Evolutionary conservation across 1,140 invertebrate species (phyloP).

Genomic region (Papilio polyxenes): DNA sequence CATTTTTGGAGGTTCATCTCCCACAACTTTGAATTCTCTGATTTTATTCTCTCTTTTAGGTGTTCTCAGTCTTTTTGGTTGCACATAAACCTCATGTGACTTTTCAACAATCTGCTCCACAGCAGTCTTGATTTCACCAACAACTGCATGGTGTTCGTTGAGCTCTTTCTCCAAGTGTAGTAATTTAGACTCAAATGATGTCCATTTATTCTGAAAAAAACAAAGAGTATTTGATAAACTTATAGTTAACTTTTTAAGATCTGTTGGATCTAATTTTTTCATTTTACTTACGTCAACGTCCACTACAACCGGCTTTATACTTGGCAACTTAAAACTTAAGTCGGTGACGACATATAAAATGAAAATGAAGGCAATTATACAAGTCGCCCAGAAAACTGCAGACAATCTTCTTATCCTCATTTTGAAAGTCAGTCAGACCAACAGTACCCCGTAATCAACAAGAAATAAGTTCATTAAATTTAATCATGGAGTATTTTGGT

Average conservation of each 20-base stretch:
- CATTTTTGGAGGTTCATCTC: slow-evolving; percentile 67
- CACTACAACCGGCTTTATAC: slow-evolving; percentile 66
- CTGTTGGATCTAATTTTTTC: neutral
- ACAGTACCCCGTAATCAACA: neutral
- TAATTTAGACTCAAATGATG: slow-evolving; percentile 84
- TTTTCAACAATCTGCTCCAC: slow-evolving; percentile 74
- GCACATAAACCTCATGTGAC: slow-evolving; percentile 55
- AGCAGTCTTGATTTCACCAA: slow-evolving; percentile 80
- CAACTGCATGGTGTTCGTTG: slow-evolving; percentile 82
- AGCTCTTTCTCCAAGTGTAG: slow-evolving; percentile 84
- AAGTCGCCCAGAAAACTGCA: slow-evolving; percentile 74
- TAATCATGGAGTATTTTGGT: slow-evolving; percentile 13
- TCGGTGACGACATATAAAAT: slow-evolving; percentile 77
- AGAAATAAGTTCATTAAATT: neutral
- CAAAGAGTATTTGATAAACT: neutral
- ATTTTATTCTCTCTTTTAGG: slow-evolving; percentile 49
- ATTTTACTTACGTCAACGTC: slow-evolving; percentile 71
- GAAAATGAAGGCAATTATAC: slow-evolving; percentile 73
- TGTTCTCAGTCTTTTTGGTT: slow-evolving; percentile 55
- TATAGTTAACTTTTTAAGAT: neutral
- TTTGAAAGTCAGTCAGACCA: slow-evolving; percentile 39
- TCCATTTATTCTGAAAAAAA: slow-evolving; percentile 83
- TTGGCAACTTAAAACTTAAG: slow-evolving; percentile 73
- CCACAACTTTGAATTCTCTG: slow-evolving; percentile 67
- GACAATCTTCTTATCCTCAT: slow-evolving; percentile 76